Conservation (phyloP, 2,797 vertebrate species). For the Sylvia borin region DNA sequence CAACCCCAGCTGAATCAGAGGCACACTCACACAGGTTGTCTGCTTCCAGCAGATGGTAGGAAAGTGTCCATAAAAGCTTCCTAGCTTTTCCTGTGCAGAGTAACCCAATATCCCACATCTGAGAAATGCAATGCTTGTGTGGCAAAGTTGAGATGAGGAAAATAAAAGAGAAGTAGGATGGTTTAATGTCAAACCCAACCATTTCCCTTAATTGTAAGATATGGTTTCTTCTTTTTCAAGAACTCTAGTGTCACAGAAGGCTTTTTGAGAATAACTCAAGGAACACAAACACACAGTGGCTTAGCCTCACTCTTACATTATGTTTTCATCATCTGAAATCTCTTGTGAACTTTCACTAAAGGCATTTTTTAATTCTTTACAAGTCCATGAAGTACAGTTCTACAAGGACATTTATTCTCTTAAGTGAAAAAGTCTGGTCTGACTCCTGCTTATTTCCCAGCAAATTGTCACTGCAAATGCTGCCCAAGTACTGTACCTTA, state of each 20-base stretch:
- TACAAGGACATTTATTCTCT: neutral
- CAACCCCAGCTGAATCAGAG: neutral
- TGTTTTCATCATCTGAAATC: neutral
- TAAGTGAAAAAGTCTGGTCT: neutral
- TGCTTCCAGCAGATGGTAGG: neutral
- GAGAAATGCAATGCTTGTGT: neutral
- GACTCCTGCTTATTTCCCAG: neutral
- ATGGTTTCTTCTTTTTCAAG: neutral
- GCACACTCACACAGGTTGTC: neutral
- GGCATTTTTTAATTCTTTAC: neutral
- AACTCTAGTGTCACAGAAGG: neutral
- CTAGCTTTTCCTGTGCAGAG: neutral
- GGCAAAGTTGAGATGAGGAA: neutral
- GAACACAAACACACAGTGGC: neutral
- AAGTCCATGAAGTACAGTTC: neutral
- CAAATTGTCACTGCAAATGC: neutral
- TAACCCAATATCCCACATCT: accelerated
- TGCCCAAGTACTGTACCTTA: neutral
- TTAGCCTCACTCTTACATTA: neutral
- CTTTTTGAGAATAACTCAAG: neutral
- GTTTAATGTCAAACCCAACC: neutral
- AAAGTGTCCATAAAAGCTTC: neutral
- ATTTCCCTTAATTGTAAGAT: neutral
- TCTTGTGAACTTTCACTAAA: neutral
- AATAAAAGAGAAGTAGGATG: neutral